Evolutionary conservation across 2,797 vertebrate species (phyloP), one percentile per base, ranked within the genome.

Genomic region (Microchirus variegatus): DNA sequence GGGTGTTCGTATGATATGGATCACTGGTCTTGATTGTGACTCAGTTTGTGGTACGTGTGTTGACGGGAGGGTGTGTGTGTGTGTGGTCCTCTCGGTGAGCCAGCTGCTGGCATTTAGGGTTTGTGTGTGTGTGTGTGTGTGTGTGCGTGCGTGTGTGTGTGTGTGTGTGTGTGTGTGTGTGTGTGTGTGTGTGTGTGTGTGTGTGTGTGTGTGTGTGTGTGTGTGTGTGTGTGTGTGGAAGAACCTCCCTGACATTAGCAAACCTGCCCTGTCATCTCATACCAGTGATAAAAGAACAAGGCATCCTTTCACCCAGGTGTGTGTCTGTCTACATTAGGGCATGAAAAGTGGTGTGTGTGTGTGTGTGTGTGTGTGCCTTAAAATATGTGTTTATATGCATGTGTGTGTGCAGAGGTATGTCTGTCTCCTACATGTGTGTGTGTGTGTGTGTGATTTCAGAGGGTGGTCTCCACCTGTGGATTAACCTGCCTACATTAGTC

Each of bases 201-300:
- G 54, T 59, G 63, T 60, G 65, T 78, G 84, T n/a, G n/a, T n/a
- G n/a, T n/a, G n/a, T 44, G 60, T 67, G 67, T 61, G 56, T 64
- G 62, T 56, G 66, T 53, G 48, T 59, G 60, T 56, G 60, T 51
- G 54, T 59, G 63, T 60, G 65, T 78, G 84, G 70, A 77, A 77
- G 66, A 77, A 61, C 73, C 76, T 81, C 54, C 62, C 73, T 84
- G 81, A 86, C 82, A 78, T 84, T 86, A 73, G 51, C 51, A 77
- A 82, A 87, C 72, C 63, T 84, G 75, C 87, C 63, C 43, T 85
- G 81, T 89, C 87, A 87, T 88, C 80, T 83, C 67, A 82, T 75
- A 75, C 59, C 77, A 67, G 57, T 55, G 74, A 87, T 84, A 77
- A 75, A 75, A 73, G 63, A 80, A 82, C 72, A 86, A 86, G 69